Evolutionary conservation across 1,140 invertebrate genomes (phyloP), one percentile per base, ranked within the genome.

Genomic region (Drosophila elegans): DNA sequence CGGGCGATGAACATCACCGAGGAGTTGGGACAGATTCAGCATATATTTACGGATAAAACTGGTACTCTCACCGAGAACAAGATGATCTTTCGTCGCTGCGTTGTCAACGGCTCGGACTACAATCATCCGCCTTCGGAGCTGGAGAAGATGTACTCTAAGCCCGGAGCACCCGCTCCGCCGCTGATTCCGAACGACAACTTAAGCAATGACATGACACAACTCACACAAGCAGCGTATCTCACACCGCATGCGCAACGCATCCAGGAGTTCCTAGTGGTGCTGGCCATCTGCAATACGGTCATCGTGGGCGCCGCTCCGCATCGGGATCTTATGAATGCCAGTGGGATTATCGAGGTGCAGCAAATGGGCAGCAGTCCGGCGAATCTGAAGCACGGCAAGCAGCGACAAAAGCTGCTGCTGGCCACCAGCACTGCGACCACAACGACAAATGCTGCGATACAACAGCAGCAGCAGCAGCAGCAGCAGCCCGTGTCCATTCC

Each of bases 31-130:
- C 98, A 98, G 93, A 96, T 99, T 29, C 96, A 98, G 88, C 99
- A 99, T 91, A 95, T 99, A 48, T 99, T 99, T 93, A 99, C 97
- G 9, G 98, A 99, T 92, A 99, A 99, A 93, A 99, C 98, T 2
- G 98, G 98, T 5, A 99, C 98, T 3, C 93, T 99, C 13, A 99
- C 98, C 7, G 98, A 99, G 93, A 99, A 99, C 92, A 97, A 98
- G 93, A 99, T 99, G 98, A 94, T 98, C 63, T 99, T 99, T 92
- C 94, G 97, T 45, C 94, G 96, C 49, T 99, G 98, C 92, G 95
- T 96, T 0, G 96, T 99, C 11, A 96, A 95, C 27, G 98, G 97
- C 0, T 94, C 96, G 5, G 98, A 99, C 93, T 99, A 98, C 79
- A 95, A 96, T 78, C 97, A 97, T 91, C 94, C 95, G 25, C 94